Conservation (phyloP, 2,797 vertebrate species). For the Halcyon chelicuti region DNA sequence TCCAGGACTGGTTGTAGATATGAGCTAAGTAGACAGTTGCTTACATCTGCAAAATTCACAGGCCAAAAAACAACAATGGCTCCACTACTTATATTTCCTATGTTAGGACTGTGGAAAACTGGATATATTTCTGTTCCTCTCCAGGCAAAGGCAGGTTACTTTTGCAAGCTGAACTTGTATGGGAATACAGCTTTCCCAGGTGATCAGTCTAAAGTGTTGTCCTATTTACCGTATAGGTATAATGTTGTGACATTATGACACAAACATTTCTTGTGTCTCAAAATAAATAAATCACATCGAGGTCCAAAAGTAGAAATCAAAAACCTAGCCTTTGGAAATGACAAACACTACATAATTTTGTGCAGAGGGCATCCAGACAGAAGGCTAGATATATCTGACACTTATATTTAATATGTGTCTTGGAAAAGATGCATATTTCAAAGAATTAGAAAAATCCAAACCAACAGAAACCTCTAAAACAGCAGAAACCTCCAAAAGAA, state of each 20-base stretch:
- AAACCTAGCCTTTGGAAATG: background rate
- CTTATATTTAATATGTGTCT: background rate
- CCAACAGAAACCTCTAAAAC: too few species aligned
- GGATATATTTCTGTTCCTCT: background rate
- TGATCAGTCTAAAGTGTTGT: background rate
- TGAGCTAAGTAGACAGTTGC: background rate
- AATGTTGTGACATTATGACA: background rate
- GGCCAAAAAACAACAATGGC: background rate
- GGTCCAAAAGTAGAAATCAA: background rate
- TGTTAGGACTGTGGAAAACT: background rate
- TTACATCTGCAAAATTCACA: background rate
- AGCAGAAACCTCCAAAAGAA: too few species aligned
- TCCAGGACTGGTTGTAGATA: background rate
- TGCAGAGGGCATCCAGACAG: rapidly evolving
- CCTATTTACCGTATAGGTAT: background rate
- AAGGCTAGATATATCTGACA: background rate
- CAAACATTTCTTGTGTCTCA: background rate
- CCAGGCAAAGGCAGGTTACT: background rate
- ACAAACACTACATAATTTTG: background rate
- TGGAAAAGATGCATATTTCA: background rate
- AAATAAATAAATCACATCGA: background rate
- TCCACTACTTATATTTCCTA: background rate
- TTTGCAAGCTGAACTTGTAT: background rate
- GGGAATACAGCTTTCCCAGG: background rate
- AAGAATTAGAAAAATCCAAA: background rate